phyloP scores from a whole-genome alignment of 2,797 vertebrate genomes.

The Poeciliopsis turneri region DNA sequence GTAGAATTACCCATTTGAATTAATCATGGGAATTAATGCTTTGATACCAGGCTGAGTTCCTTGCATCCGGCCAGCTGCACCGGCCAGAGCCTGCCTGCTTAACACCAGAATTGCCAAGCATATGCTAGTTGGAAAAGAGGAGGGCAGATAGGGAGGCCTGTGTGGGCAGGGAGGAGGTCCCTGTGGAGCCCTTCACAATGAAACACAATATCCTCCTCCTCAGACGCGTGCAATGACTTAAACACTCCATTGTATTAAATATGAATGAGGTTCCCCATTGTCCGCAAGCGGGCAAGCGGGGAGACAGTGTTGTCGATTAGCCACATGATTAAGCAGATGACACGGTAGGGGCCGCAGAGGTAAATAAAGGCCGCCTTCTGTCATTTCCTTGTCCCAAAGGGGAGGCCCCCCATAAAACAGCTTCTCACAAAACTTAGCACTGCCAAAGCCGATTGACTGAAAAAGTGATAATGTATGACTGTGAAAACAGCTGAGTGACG shows the following conservation, averaged over 20 bases:
- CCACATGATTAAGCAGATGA: slow-evolving; percentile 99
- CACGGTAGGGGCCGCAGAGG: slow-evolving; percentile 89
- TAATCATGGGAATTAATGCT: slow-evolving; percentile 86
- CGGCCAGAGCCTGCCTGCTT: slow-evolving; percentile 75
- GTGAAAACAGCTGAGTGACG: slow-evolving; percentile 81
- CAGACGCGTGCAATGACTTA: slow-evolving; percentile 92
- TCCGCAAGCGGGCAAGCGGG: slow-evolving; percentile 83
- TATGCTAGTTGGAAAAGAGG: slow-evolving; percentile 87
- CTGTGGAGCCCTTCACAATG: slow-evolving; percentile 88
- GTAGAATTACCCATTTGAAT: slow-evolving; percentile 85
- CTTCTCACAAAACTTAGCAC: slow-evolving; percentile 71
- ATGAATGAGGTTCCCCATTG: slow-evolving; percentile 93
- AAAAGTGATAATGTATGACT: slow-evolving; percentile 82
- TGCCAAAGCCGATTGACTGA: slow-evolving; percentile 83
- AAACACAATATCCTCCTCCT: slow-evolving; percentile 86
- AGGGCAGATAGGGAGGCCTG: slow-evolving; percentile 72
- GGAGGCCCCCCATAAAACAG: slow-evolving; percentile 59
- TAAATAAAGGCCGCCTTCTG: slow-evolving; percentile 98
- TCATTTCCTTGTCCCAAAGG: slow-evolving; percentile 85
- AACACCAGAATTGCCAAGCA: slow-evolving; percentile 87
- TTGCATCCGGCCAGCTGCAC: slow-evolving; percentile 88
- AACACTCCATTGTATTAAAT: slow-evolving; percentile 95
- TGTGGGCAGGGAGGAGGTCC: slow-evolving; percentile 80
- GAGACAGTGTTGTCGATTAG: slow-evolving; percentile 90
- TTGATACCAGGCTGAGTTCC: slow-evolving; percentile 73